Conservation (phyloP, 1,140 invertebrate genomes). For the Lamellibrachia luymesi region DNA sequence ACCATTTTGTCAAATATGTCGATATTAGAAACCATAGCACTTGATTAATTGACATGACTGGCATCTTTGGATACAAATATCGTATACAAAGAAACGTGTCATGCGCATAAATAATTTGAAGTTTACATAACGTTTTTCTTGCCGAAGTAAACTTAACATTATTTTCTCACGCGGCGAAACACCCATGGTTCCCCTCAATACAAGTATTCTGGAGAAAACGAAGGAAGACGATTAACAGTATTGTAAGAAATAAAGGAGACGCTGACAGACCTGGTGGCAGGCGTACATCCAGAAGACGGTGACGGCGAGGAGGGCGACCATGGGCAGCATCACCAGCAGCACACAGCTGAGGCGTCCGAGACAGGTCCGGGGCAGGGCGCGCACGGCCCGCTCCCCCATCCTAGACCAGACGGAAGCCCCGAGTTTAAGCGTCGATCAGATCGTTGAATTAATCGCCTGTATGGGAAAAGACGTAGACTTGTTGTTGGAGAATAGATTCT, state of each 20-base stretch:
- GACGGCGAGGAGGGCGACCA: neutral
- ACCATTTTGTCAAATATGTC: too few species aligned
- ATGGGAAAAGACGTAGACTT: neutral
- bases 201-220: neutral
- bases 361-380: neutral
- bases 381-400: neutral
- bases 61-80: neutral
- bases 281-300: neutral
- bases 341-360: neutral
- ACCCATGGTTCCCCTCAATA: neutral
- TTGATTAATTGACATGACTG: neutral
- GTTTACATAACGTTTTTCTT: neutral
- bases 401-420: neutral
- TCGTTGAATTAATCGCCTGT: neutral
- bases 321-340: neutral
- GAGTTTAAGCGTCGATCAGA: too few species aligned
- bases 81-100: neutral
- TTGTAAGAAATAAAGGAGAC: neutral
- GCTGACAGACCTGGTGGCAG: neutral
- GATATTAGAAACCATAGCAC: too few species aligned
- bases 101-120: too few species aligned
- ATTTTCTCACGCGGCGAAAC: neutral
- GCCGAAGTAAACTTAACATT: neutral
- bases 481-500: neutral
- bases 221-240: neutral